phyloP scores from a whole-genome alignment of 2,888 invertebrate genomes.

The Drosophila merina region DNA sequence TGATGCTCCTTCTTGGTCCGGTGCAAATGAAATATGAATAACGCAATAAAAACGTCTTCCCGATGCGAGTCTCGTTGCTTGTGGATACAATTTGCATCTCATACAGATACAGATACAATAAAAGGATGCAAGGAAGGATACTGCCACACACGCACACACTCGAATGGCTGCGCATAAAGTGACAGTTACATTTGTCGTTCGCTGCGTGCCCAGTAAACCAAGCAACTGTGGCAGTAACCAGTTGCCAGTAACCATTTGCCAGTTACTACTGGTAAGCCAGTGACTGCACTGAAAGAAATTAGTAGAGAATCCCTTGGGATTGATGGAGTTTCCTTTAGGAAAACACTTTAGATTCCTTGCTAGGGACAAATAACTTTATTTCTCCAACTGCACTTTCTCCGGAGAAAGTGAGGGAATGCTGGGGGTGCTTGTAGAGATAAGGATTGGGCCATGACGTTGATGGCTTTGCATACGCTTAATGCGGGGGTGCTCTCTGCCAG shows the following conservation, averaged over 20 bases:
- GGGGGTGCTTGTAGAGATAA: slow-evolving; percentile 4
- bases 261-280: slow-evolving; percentile 18
- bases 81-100: slow-evolving; percentile 40
- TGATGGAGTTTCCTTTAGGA: too few relatives aligned
- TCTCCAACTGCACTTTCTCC: slow-evolving; percentile 47
- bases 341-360: too few relatives aligned
- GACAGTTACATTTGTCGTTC: slow-evolving; percentile 52
- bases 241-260: slow-evolving; percentile 37
- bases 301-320: too few relatives aligned
- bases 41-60: slow-evolving; percentile 54
- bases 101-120: slow-evolving; percentile 4
- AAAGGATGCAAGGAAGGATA: slow-evolving; percentile 18
- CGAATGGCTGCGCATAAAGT: slow-evolving; percentile 54
- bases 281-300: slow-evolving; percentile 4
- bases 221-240: slow-evolving; percentile 39
- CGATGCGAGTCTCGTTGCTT: slow-evolving; percentile 8
- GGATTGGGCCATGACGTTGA: slow-evolving; percentile 36
- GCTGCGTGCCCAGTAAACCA: slow-evolving; percentile 26
- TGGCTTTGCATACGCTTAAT: slow-evolving; percentile 22
- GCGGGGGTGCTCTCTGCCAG: not conserved
- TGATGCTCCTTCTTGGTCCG: slow-evolving; percentile 11
- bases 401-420: slow-evolving; percentile 11
- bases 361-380: slow-evolving; percentile 42
- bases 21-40: slow-evolving; percentile 62
- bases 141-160: slow-evolving; percentile 18